phyloP scores from a whole-genome alignment of 2,888 invertebrate species.

The Synanthedon vespiformis region DNA sequence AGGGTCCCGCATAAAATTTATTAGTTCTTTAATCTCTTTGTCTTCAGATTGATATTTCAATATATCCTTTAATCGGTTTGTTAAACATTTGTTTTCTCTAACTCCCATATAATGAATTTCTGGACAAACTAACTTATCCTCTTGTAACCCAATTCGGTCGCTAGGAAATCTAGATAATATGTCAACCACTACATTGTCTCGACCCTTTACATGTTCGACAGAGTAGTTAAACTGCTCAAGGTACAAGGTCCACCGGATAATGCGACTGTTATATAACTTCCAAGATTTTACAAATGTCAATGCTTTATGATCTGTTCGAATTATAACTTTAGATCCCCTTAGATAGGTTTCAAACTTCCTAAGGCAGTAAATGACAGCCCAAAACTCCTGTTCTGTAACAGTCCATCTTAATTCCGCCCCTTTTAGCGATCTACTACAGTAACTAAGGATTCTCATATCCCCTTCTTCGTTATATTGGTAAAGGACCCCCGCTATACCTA shows the following conservation, averaged over 20 bases:
- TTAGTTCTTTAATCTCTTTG: too few species aligned
- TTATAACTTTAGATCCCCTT: constrained; percentile 10
- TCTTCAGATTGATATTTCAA: too few species aligned
- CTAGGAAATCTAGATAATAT: too few species aligned
- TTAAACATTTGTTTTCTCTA: too few species aligned
- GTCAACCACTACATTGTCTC: too few species aligned
- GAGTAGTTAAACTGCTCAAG: constrained; percentile 13
- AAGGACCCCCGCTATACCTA: constrained; percentile 11
- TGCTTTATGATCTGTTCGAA: constrained; percentile 14
- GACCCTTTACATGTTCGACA: too few species aligned
- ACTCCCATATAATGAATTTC: too few species aligned
- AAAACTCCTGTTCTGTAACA: constrained; percentile 15
- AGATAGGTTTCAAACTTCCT: constrained; percentile 16
- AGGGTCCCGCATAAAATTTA: too few species aligned
- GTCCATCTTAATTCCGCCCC: constrained; percentile 12
- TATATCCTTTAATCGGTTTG: too few species aligned
- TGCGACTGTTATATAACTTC: constrained; percentile 12
- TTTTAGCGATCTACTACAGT: constrained; percentile 10
- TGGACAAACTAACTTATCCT: too few species aligned
- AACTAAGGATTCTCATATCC: constrained; percentile 9
- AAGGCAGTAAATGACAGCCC: constrained; percentile 11
- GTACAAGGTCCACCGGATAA: constrained; percentile 12
- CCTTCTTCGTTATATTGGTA: constrained; percentile 9
- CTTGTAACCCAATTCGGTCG: too few species aligned
- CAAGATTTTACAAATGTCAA: constrained; percentile 11